These are phyloP conservation scores for Hyles lineata DNA, from an alignment of 2,888 invertebrate species.

Conservation along the genomic window DNA sequence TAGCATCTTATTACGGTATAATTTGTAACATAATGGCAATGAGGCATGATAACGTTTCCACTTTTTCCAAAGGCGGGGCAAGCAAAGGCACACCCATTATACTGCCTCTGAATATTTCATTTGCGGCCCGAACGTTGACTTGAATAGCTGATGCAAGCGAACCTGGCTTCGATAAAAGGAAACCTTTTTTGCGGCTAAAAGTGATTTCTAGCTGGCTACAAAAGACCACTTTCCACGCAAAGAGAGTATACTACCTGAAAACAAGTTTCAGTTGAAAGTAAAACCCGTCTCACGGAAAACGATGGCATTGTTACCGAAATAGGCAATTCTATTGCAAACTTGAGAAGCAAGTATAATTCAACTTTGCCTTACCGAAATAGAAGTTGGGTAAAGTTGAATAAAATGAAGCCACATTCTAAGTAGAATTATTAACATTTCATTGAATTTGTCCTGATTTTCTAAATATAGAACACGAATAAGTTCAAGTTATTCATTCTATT, in stretches of 20 bases:
- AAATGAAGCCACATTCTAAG: not conserved
- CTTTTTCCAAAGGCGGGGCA: slow-evolving; percentile 1
- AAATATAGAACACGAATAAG: slow-evolving; percentile 8
- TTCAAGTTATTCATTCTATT: slow-evolving; percentile 17
- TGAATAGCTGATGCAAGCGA: slow-evolving; percentile 1
- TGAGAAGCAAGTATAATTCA: not conserved
- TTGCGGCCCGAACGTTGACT: slow-evolving; percentile 5
- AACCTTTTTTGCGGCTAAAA: slow-evolving; percentile 7
- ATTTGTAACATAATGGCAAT: not conserved
- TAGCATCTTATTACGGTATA: not conserved
- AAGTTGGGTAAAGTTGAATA: not conserved
- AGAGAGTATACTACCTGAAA: not conserved
- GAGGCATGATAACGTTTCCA: not conserved
- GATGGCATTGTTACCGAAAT: not conserved
- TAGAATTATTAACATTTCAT: not conserved
- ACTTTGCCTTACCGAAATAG: not conserved
- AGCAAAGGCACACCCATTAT: slow-evolving; percentile 9
- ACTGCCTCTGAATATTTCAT: slow-evolving; percentile 18
- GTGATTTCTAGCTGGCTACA: not conserved
- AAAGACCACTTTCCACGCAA: not conserved
- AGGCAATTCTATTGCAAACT: not conserved
- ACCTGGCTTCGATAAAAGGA: not conserved
- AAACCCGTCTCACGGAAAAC: not conserved
- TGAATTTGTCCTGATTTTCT: not conserved
- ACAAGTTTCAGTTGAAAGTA: not conserved